Evolutionary conservation across 2,888 invertebrate genomes (phyloP).

Genomic region (Steinernema carpocapsae): DNA sequence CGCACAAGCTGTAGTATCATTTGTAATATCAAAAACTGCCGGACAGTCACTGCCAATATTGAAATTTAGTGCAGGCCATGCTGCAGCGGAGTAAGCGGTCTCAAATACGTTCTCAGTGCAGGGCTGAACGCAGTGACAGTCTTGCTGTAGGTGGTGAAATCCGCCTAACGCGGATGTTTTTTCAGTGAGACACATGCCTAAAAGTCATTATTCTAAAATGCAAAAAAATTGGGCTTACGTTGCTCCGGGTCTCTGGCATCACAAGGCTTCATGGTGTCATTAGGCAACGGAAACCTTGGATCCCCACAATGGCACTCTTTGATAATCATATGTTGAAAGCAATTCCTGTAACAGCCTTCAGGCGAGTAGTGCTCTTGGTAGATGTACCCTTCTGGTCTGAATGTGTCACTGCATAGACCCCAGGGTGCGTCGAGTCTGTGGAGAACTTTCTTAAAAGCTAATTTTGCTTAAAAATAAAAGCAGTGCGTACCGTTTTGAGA

Average conservation of each 20-base stretch:
- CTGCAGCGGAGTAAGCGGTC: conserved; percentile 68
- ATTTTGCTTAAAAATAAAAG: conserved; percentile 14
- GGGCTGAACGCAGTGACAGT: conserved; percentile 59
- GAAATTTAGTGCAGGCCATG: conserved; percentile 68
- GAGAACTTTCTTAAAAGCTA: conserved; percentile 63
- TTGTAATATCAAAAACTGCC: conserved; percentile 58
- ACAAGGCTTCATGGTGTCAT: conserved; percentile 55
- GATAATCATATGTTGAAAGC: conserved; percentile 67
- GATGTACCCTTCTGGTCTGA: conserved; percentile 66
- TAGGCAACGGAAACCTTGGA: conserved; percentile 67
- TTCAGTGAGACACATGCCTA: conserved; percentile 61
- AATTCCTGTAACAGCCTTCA: conserved; percentile 68
- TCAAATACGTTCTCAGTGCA: conserved; percentile 68
- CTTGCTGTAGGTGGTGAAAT: conserved; percentile 62
- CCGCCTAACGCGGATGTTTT: conserved; percentile 61
- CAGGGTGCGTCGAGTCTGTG: conserved; percentile 66
- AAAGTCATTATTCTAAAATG: conserved; percentile 32
- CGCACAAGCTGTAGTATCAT: conserved; percentile 63
- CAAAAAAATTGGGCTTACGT: conserved; percentile 41
- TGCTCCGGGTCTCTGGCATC: conserved; percentile 55
- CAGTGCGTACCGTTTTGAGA: conserved; percentile 67
- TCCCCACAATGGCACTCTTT: conserved; percentile 67
- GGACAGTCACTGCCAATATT: conserved; percentile 66
- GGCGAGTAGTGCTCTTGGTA: conserved; percentile 68
- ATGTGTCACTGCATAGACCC: conserved; percentile 66